Evolutionary conservation across 2,888 invertebrate species (phyloP), one percentile per base, ranked within the genome.

Genomic region (Fissipunctia ypsillon): DNA sequence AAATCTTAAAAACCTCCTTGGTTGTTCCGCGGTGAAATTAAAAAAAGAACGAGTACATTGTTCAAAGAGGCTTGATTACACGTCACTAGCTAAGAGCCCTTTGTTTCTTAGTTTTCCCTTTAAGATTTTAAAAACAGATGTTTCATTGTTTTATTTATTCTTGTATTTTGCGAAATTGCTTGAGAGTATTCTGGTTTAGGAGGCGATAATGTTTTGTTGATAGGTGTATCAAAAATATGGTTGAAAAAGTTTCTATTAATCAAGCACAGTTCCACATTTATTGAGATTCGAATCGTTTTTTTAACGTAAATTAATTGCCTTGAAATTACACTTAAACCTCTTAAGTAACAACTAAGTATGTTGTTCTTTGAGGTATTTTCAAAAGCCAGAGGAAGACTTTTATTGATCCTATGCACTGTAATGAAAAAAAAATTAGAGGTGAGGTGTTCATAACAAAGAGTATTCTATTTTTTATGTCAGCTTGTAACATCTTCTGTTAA

Each of bases 41-140:
- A 91, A 91, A 31, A 90, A 91, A 89, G 83, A 85, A 88, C 82
- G 85, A 81, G 87, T 88, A 87, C 91, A 89, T 88, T 88, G 89
- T 86, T 93, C 93, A 94, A 94, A 92, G 93, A 87, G 88, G 89
- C 91, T 90, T 93, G 94, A 94, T 94, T 94, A 94, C 92, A 92
- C 91, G 92, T 94, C 93, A 94, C 91, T 89, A 90, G 87, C 88
- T 89, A 91, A 89, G 87, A 89, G 83, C 80, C 88, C 88, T 94
- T 94, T 93, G 92, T 93, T 93, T 91, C 88, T 87, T 86, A 85
- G 85, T 83, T 86, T 87, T 87, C 84, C 79, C 86, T 88, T 88
- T 88, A 87, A 86, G 87, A 86, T 86, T 87, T 84, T 22, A 80
- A 87, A 84, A 78, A 78, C 77, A 80, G 76, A 75, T 63, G 63